Conservation (phyloP, 2,113 vertebrate species). For the Mastomys coucha region DNA sequence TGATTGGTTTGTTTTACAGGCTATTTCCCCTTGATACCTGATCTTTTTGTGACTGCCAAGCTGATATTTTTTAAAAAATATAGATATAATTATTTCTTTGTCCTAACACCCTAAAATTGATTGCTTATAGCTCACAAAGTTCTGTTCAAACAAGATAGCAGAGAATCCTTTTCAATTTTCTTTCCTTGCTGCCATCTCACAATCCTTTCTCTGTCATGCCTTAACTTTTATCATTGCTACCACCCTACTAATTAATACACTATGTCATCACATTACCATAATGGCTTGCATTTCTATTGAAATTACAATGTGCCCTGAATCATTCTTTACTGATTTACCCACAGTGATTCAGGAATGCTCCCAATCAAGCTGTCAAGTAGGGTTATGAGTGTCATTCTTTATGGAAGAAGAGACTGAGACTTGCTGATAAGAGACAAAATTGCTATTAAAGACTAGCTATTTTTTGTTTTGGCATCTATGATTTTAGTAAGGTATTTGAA, state of each 20-base stretch:
- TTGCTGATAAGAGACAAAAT: not conserved
- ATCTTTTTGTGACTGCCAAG: not conserved
- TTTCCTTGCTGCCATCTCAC: not conserved
- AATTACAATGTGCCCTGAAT: not conserved
- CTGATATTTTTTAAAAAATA: constrained; percentile 14
- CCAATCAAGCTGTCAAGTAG: not conserved
- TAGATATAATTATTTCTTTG: not conserved
- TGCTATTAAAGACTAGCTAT: not conserved
- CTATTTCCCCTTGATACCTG: not conserved
- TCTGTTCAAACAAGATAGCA: not conserved
- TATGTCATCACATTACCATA: not conserved
- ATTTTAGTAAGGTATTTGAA: not conserved
- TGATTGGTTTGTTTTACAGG: fast-evolving
- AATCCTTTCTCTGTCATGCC: not conserved
- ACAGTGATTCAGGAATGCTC: not conserved
- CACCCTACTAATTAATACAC: not conserved
- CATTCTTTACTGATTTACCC: not conserved
- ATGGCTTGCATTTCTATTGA: not conserved
- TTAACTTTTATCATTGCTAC: not conserved
- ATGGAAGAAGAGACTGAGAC: not conserved
- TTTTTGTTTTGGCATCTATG: not conserved
- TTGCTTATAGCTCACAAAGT: not conserved
- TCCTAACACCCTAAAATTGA: not conserved
- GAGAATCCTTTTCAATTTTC: not conserved
- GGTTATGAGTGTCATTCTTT: not conserved